phyloP scores from a whole-genome alignment of 1,140 invertebrate genomes.

The Drosophila aff. region DNA sequence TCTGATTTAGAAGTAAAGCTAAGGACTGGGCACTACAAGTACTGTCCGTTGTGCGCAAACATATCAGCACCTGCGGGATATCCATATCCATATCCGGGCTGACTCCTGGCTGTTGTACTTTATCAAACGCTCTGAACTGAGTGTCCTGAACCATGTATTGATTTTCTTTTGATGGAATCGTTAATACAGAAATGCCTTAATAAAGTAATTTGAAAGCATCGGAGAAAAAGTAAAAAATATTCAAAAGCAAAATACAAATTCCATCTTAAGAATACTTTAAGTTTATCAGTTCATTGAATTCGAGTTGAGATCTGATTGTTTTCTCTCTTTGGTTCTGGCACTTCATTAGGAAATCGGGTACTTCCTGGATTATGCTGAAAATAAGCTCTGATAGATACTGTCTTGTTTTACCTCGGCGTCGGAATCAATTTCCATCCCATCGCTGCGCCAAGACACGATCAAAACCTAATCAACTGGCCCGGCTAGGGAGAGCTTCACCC shows the following conservation, averaged over 20 bases:
- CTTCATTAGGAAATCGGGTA: not conserved
- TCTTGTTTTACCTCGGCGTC: not conserved
- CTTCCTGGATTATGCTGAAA: not conserved
- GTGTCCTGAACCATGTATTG: too few species aligned
- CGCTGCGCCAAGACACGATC: slow-evolving; percentile 35
- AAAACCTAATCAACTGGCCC: slow-evolving; percentile 54
- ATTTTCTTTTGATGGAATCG: too few species aligned
- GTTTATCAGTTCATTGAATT: not conserved
- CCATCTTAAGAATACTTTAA: not conserved
- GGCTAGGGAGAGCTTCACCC: slow-evolving; percentile 2
- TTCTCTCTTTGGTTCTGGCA: too few species aligned
- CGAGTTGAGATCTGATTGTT: too few species aligned
- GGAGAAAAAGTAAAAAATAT: not conserved
- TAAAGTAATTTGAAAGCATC: not conserved
- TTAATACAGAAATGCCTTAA: not conserved
- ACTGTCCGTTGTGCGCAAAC: too few species aligned
- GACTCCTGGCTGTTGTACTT: too few species aligned
- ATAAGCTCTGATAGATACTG: not conserved
- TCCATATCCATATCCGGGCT: too few species aligned
- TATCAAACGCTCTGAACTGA: too few species aligned
- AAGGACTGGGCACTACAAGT: too few species aligned
- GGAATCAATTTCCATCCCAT: slow-evolving; percentile 11
- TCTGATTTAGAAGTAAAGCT: too few species aligned
- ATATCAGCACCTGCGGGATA: too few species aligned
- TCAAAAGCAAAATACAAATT: not conserved